phyloP scores from a whole-genome alignment of 2,888 invertebrate species.

The Hyposoter didymator region DNA sequence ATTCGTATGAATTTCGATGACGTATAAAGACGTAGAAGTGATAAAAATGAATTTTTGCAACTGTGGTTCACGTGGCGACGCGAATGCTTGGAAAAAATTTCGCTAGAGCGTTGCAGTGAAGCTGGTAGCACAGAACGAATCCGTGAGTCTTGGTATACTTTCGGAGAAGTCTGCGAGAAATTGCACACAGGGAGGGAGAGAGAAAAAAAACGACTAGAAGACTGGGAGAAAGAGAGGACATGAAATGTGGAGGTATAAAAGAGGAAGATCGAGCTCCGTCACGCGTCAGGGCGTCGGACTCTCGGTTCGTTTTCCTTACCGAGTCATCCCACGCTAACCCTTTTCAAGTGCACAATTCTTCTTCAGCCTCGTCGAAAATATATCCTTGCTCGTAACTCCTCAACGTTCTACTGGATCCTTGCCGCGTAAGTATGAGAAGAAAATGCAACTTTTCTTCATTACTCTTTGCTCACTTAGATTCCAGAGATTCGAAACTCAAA shows the following conservation, averaged over 20 bases:
- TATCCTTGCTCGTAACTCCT: constrained; percentile 66
- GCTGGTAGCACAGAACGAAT: constrained; percentile 41
- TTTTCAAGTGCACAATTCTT: constrained; percentile 64
- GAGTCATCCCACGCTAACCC: constrained; percentile 71
- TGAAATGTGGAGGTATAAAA: constrained; percentile 48
- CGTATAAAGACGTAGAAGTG: not conserved
- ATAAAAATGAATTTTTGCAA: not conserved
- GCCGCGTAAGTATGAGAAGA: not conserved
- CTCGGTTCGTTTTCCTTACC: constrained; percentile 67
- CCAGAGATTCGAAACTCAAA: not conserved
- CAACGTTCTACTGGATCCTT: constrained; percentile 41
- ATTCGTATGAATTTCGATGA: not conserved
- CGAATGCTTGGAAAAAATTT: constrained; percentile 10
- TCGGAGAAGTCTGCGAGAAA: constrained; percentile 8
- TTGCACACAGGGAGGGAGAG: constrained; percentile 16
- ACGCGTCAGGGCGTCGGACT: constrained; percentile 72
- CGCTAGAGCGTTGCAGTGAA: not conserved
- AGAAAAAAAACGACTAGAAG: constrained; percentile 35
- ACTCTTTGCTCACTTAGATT: not conserved
- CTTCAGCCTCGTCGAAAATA: constrained; percentile 59
- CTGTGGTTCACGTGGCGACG: not conserved
- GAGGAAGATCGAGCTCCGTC: constrained; percentile 69
- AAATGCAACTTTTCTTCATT: not conserved
- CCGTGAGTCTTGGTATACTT: constrained; percentile 45
- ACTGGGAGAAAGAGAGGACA: constrained; percentile 31